Conservation (phyloP, 1,140 invertebrate genomes). For the Drosophila malerkotliana region DNA sequence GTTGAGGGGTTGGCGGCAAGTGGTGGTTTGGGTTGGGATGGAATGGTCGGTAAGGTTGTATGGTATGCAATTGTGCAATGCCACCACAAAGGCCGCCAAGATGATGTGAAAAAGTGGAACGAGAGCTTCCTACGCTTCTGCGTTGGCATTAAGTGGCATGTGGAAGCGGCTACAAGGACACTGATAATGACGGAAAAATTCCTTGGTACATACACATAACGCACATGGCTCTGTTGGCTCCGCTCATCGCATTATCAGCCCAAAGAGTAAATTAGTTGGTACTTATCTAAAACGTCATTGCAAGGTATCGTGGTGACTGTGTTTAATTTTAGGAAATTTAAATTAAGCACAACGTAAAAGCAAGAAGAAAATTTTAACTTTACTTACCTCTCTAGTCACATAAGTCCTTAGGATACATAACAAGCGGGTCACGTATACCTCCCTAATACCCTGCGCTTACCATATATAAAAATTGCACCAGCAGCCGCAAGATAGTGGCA, state of each 20-base stretch:
- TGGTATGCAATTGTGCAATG: constrained; percentile 63
- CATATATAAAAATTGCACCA: constrained; percentile 75
- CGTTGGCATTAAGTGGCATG: constrained; percentile 82
- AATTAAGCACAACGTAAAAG: no score
- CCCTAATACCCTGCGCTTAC: constrained; percentile 28
- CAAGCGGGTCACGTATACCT: constrained; percentile 5
- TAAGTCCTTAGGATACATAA: not conserved
- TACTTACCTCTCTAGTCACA: not conserved
- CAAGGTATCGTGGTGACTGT: constrained; percentile 8
- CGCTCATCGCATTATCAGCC: constrained; percentile 38
- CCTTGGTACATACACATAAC: constrained; percentile 50
- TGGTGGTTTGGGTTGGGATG: not conserved
- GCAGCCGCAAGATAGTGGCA: constrained; percentile 74
- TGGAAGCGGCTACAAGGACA: constrained; percentile 76
- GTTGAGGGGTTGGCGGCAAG: not conserved
- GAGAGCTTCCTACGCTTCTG: constrained; percentile 24
- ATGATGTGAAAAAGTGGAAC: constrained; percentile 67
- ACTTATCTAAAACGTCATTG: constrained; percentile 28
- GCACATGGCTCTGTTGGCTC: constrained; percentile 45
- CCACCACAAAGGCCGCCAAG: constrained; percentile 56
- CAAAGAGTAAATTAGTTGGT: constrained; percentile 38
- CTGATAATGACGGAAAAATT: constrained; percentile 81
- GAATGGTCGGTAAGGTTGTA: constrained; percentile 6
- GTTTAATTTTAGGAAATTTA: not conserved
- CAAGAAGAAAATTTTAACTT: not conserved